Base-by-base conservation (phyloP, 2,113 vertebrate species). In the Podilymbus podiceps region DNA sequence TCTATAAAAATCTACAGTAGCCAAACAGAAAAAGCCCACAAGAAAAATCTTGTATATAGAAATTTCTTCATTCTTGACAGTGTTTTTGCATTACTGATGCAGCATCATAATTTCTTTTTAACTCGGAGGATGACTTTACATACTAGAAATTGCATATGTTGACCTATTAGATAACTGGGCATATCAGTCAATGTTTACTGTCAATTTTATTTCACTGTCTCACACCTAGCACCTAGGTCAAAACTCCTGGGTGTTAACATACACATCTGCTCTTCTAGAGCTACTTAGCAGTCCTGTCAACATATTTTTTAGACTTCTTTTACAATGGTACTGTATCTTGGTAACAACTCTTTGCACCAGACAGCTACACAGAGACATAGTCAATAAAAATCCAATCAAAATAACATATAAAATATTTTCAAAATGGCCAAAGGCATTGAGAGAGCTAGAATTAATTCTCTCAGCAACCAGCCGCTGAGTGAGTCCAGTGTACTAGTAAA, bases 131-230 rank as follows among this genome's bases (percentile, higher is more conserved):
- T 82, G 40, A 69, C n/a, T 82, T 75, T 92, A 42, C 50, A 31
- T 38, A 19, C 8, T 49, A 88, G 84, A 68, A 93, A 90, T 80
- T 91, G 60, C 50, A 35, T n/a, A 55, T 7, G 4, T 25, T 91
- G 78, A 77, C 35, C 85, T 85, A 35, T 35, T 92, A n/a, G 42
- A 20, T 56, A 95, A 62, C 68, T 68, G 62, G 28, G 46, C 20
- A 73, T 72, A 93, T 60, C 55, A 86, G 71, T 88, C 88, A 95
- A 30, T 94, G 64, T 90, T 53, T 93, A 40, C 59, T 94, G 55
- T 55, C 35, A 52, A 82, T 95, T 96, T 94, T 21, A 91, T 95
- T 97, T 97, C 58, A 88, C 47, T 89, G 8, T 30, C 78, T 95
- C 76, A 96, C 88, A 82, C 50, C 18, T 81, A 62, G 24, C 31